These are phyloP conservation scores for Contarinia nasturtii DNA, from an alignment of 1,140 invertebrate species.

Conservation along the genomic window DNA sequence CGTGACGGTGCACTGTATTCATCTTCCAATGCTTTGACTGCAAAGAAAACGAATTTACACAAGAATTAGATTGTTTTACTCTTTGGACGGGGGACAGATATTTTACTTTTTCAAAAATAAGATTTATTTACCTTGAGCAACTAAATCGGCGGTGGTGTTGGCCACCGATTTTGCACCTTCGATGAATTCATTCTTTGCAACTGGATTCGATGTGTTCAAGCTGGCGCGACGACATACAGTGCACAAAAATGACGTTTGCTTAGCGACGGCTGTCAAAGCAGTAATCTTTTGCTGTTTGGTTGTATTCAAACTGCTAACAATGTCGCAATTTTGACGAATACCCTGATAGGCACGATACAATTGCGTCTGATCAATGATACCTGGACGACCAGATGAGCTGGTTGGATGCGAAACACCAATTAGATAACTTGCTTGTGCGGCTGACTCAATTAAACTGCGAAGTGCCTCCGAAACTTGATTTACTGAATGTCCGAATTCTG, in stretches of 20 bases:
- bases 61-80: too few relatives aligned
- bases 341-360: slow-evolving; percentile 74
- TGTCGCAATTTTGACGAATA: slow-evolving; percentile 74
- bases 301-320: slow-evolving; percentile 51
- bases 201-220: slow-evolving; percentile 77
- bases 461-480: slow-evolving; percentile 69
- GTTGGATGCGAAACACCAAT: slow-evolving; percentile 79
- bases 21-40: slow-evolving; percentile 81
- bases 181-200: slow-evolving; percentile 91
- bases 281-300: slow-evolving; percentile 74
- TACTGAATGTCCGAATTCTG: slow-evolving; percentile 74
- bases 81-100: too few relatives aligned
- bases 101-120: too few relatives aligned
- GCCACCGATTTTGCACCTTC: slow-evolving; percentile 95
- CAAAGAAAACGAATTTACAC: slow-evolving; percentile 33
- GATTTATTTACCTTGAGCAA: slow-evolving; percentile 22
- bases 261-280: slow-evolving; percentile 85
- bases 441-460: slow-evolving; percentile 82
- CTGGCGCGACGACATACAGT: slow-evolving; percentile 87
- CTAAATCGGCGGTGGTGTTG: slow-evolving; percentile 82
- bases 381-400: slow-evolving; percentile 74
- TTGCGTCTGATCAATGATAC: slow-evolving; percentile 80
- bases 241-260: slow-evolving; percentile 89
- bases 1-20: slow-evolving; percentile 52
- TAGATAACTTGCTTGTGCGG: slow-evolving; percentile 84